Base-by-base conservation (phyloP, 2,888 invertebrate genomes). In the Gastrophysa polygoni region DNA sequence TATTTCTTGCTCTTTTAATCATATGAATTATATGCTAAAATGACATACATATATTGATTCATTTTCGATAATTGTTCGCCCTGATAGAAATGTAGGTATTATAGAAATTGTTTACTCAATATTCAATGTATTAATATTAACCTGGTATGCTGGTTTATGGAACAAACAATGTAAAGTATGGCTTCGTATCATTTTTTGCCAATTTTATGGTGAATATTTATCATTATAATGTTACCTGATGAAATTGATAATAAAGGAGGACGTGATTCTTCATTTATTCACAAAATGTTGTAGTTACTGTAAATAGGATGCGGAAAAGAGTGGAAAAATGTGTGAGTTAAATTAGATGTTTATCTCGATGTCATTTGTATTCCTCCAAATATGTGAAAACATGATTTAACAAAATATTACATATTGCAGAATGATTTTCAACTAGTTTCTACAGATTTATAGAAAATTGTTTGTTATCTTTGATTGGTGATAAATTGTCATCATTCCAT, bases 141-240 rank as follows among this genome's bases (percentile, higher is more conserved):
- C 11, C 29, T 47, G 64, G 64, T 32, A 59, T 65, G 64, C 64
- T 65, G 64, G 64, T 65, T 59, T 38, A 60, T 47, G 64, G 64
- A 65, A 65, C 64, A 65, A 65, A 58, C n/a, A 38, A 14, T 38
- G 38, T 38, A 56, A 61, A 57, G 56, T 61, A 61, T 56, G 59
- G 59, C 16, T 8, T 29, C n/a, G 14, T 8, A 17, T n/a, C 5
- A 32, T 34, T 57, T 28, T 60, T 43, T 46, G 47, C 21, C 29
- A 44, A 44, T 55, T 14, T 24, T 48, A 55, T 55, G 5, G 49
- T 60, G 29, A 21, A 32, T 48, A 43, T 17, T 20, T 49, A 55
- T 54, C 44, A 28, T 28, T 8, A 38, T 29, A 21, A 51, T 34
- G 38, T 38, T 16, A 17, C 14, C 14, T 51, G 17, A 20, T 32